Percentiles rank a stretch among this genome's conserved stretches.
phyloP scores from a whole-genome alignment of 2,113 vertebrate genomes.

The Chiloscyllium plagiosum region DNA sequence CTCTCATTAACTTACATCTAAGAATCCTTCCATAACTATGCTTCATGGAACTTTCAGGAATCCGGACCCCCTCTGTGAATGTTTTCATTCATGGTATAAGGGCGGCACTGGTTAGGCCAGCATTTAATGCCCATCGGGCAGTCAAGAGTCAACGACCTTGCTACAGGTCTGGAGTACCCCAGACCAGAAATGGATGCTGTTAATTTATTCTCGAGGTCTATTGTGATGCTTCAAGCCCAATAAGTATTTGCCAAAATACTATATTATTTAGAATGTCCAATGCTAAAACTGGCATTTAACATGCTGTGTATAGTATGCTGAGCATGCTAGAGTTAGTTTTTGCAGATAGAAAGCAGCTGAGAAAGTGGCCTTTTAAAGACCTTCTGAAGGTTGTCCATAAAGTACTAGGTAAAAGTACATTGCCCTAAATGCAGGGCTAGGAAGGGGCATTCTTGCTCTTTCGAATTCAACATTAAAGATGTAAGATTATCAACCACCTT shows the following conservation, averaged over 20 bases:
- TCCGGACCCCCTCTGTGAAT: neutral
- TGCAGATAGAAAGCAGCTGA: neutral
- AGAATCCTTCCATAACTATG: neutral
- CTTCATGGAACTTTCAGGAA: neutral
- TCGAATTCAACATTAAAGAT: neutral
- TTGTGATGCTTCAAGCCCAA: too few relatives aligned
- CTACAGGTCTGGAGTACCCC: too few relatives aligned
- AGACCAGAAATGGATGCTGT: too few relatives aligned
- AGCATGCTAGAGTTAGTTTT: neutral
- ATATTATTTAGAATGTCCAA: neutral
- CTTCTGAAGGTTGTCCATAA: neutral
- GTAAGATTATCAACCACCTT: neutral
- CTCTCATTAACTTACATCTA: neutral
- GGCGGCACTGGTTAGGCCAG: too few relatives aligned
- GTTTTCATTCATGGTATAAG: too few relatives aligned
- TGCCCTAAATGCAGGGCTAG: neutral
- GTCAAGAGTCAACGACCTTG: too few relatives aligned
- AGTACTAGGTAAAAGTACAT: neutral
- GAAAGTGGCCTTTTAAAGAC: neutral
- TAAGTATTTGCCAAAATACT: neutral
- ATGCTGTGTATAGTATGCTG: neutral
- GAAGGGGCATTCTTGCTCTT: neutral
- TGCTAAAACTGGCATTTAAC: too few relatives aligned
- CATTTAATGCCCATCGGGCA: too few relatives aligned
- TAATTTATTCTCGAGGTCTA: too few relatives aligned